Evolutionary conservation across 2,888 invertebrate species (phyloP).

Genomic region (Ceramica pisi): DNA sequence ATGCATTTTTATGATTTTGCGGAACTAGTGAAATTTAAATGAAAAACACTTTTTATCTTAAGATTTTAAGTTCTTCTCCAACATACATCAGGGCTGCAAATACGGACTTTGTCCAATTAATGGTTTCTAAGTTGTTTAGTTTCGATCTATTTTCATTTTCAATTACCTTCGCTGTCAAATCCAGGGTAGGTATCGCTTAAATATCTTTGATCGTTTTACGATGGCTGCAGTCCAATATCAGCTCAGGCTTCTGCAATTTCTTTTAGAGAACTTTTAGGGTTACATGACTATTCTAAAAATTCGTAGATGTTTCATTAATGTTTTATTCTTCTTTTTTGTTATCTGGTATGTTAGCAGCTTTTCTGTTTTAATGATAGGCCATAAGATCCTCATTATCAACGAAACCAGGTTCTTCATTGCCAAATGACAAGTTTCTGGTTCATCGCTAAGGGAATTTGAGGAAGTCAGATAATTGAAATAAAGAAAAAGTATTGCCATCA

Average conservation of each 20-base stretch:
- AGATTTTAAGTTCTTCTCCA: not conserved
- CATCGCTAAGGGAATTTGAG: slow-evolving; percentile 5
- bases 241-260: slow-evolving; percentile 1
- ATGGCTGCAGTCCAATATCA: slow-evolving; percentile 2
- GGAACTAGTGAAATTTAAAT: not conserved
- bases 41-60: not conserved
- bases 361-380: slow-evolving; percentile 3
- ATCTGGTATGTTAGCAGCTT: not conserved
- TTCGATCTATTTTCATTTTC: slow-evolving; percentile 1
- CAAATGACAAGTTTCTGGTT: not conserved
- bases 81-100: not conserved
- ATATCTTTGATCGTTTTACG: slow-evolving; percentile 16
- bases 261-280: not conserved
- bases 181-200: not conserved
- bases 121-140: not conserved
- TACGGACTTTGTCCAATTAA: not conserved
- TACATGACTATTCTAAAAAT: not conserved
- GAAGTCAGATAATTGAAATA: slow-evolving; percentile 12
- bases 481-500: no score
- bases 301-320: not conserved
- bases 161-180: slow-evolving; percentile 14
- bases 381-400: slow-evolving; percentile 5
- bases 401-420: not conserved
- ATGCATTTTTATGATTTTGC: not conserved
- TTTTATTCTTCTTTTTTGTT: not conserved